Evolutionary conservation across 1,140 invertebrate species (phyloP).

Genomic region (Magallana angulata): DNA sequence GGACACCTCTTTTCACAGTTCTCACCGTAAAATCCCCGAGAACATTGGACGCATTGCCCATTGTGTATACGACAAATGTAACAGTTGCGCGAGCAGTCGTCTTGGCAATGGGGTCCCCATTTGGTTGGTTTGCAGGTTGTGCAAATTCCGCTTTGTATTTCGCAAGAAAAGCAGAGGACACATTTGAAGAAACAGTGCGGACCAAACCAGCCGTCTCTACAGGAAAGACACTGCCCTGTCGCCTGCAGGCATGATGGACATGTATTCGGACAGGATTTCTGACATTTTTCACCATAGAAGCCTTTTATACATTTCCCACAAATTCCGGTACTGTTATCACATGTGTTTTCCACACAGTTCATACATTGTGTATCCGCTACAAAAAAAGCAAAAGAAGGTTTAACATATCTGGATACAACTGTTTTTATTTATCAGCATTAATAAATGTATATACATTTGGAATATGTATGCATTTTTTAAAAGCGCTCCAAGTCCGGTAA

Average conservation of each 20-base stretch:
- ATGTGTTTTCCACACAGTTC: not conserved
- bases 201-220: slow-evolving; percentile 21
- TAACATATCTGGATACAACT: too few species aligned
- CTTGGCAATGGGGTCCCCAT: slow-evolving; percentile 9
- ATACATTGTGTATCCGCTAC: not conserved
- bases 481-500: not conserved
- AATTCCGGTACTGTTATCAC: slow-evolving; percentile 21
- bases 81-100: not conserved
- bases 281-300: slow-evolving; percentile 39
- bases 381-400: not conserved
- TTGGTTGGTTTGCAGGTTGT: not conserved
- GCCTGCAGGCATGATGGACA: slow-evolving; percentile 55
- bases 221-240: slow-evolving; percentile 49
- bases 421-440: too few species aligned
- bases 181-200: slow-evolving; percentile 59
- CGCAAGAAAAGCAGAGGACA: slow-evolving; percentile 51
- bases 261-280: slow-evolving; percentile 55
- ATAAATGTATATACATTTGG: too few species aligned
- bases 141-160: slow-evolving; percentile 11
- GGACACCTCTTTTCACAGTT: slow-evolving; percentile 17
- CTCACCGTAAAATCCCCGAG: not conserved
- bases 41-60: slow-evolving; percentile 11
- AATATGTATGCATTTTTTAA: not conserved
- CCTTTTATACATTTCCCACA: slow-evolving; percentile 13
- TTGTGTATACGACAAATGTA: not conserved